Conservation (phyloP, 2,888 invertebrate species). For the Caenorhabditis sp. region DNA sequence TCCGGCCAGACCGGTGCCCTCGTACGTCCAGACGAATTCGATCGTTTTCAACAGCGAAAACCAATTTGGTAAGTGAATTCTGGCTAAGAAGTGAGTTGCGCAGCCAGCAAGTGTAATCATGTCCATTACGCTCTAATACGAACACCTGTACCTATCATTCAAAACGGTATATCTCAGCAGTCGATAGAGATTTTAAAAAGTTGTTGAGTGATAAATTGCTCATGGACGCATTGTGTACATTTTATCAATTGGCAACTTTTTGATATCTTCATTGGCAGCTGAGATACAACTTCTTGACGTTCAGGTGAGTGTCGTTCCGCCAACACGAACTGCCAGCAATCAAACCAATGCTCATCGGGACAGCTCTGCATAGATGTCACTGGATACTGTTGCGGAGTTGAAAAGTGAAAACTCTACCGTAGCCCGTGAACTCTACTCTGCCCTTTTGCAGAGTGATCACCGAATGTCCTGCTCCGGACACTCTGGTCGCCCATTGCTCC, state of each 20-base stretch:
- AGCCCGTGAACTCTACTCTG: no score
- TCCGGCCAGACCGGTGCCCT: slow-evolving; percentile 18
- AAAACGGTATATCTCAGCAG: no score
- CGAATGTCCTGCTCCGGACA: slow-evolving; percentile 33
- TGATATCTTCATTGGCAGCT: background rate
- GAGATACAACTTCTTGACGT: no score
- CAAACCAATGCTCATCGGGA: slow-evolving; percentile 26
- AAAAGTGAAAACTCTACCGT: background rate
- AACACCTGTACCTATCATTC: no score
- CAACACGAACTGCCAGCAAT: slow-evolving; percentile 33
- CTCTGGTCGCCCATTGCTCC: slow-evolving; percentile 27
- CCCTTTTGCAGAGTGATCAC: slow-evolving; percentile 25
- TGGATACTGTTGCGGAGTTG: slow-evolving; percentile 49
- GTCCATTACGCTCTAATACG: no score
- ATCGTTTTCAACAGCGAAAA: slow-evolving; percentile 20
- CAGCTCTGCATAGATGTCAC: slow-evolving; percentile 44
- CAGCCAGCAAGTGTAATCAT: no score
- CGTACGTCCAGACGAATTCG: slow-evolving; percentile 18
- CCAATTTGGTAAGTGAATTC: slow-evolving; percentile 35
- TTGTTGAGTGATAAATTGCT: no score
- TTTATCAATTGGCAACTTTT: no score
- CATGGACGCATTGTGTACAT: no score
- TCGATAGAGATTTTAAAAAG: no score
- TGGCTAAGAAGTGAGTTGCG: no score
- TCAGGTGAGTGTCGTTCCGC: slow-evolving; percentile 30